These are phyloP conservation scores for Thalpophila matura DNA, from an alignment of 2,888 invertebrate species.

Conservation along the genomic window DNA sequence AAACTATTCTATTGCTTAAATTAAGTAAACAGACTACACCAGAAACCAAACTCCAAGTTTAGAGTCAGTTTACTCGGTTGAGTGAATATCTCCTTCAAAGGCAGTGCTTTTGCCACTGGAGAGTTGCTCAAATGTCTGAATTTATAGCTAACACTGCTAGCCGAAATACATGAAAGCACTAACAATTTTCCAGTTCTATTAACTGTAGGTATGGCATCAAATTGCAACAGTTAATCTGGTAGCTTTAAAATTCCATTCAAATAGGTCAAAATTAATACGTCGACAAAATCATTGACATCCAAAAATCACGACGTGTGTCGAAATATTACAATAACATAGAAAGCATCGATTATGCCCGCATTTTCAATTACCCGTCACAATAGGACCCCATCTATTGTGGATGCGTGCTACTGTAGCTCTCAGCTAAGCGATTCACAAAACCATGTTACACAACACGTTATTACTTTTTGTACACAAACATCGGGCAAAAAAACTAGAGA, in stretches of 20 bases:
- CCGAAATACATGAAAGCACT: constrained; percentile 16
- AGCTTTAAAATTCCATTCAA: not conserved
- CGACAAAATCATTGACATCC: constrained; percentile 2
- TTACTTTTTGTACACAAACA: constrained; percentile 78
- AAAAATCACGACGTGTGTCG: constrained; percentile 39
- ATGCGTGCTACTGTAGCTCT: constrained; percentile 74
- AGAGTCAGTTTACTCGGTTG: constrained; percentile 35
- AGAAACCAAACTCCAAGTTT: constrained; percentile 14
- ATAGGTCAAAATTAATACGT: constrained; percentile 21
- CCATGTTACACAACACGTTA: constrained; percentile 80
- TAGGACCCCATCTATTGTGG: constrained; percentile 73
- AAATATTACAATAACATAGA: constrained; percentile 65
- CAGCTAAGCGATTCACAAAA: constrained; percentile 76
- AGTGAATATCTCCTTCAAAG: constrained; percentile 47
- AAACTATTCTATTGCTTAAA: not conserved
- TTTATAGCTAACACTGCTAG: constrained; percentile 28
- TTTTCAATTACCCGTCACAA: constrained; percentile 83
- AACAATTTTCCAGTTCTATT: constrained; percentile 14
- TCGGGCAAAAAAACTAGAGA: constrained; percentile 74
- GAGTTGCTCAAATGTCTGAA: constrained; percentile 35
- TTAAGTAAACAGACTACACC: constrained; percentile 2
- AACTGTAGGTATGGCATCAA: not conserved
- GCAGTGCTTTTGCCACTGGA: constrained; percentile 21
- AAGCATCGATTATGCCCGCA: constrained; percentile 84
- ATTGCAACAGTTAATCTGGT: not conserved